Conservation (phyloP, 2,797 vertebrate genomes). For the Bryconaethiops microstoma region DNA sequence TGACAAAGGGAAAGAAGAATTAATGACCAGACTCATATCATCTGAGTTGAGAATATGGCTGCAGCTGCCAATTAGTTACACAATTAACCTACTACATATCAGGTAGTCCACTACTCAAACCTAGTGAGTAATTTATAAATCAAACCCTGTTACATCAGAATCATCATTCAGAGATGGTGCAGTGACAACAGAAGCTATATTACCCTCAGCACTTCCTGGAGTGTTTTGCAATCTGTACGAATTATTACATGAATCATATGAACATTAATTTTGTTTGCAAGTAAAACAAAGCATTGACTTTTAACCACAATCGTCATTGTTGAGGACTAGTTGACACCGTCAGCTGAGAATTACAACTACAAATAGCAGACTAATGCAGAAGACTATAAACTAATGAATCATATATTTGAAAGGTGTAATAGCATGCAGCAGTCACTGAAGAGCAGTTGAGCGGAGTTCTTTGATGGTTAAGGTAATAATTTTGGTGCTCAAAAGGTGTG, state of each 20-base stretch:
- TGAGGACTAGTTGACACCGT: too few relatives aligned
- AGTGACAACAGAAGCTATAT: too few relatives aligned
- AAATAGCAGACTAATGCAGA: too few relatives aligned
- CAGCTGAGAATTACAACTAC: too few relatives aligned
- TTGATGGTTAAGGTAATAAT: too few relatives aligned
- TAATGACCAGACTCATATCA: not conserved
- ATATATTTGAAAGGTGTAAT: too few relatives aligned
- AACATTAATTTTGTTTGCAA: not conserved
- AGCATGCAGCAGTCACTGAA: too few relatives aligned
- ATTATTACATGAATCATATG: not conserved
- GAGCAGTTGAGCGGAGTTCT: too few relatives aligned
- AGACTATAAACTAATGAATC: too few relatives aligned
- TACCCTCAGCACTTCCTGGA: not conserved
- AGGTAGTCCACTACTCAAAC: not conserved
- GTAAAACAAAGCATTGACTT: too few relatives aligned
- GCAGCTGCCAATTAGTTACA: not conserved
- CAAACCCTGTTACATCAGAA: not conserved
- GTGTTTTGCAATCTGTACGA: not conserved
- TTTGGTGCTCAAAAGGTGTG: too few relatives aligned
- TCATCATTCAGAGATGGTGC: not conserved
- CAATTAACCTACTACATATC: not conserved
- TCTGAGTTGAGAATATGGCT: not conserved
- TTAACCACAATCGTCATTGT: too few relatives aligned
- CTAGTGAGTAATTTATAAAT: not conserved
- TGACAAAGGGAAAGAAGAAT: not conserved